Percentiles rank a stretch among this genome's conserved stretches.
Evolutionary conservation across 2,888 invertebrate genomes (phyloP).

Genomic region (Punctoribates punctum): DNA sequence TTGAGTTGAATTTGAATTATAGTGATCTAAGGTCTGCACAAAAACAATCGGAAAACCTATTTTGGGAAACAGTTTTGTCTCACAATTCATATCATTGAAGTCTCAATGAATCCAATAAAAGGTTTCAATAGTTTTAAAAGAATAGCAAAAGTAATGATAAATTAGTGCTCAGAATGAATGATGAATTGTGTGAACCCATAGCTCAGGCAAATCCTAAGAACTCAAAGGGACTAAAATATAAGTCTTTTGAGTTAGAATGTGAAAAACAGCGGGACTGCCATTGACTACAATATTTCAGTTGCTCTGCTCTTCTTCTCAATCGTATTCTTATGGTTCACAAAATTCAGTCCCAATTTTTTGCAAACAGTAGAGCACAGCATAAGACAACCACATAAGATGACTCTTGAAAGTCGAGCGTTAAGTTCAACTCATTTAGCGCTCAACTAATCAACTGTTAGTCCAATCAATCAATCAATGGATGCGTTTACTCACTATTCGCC

Average conservation of each 20-base stretch:
- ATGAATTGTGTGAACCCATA: constrained; percentile 25
- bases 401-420: neutral
- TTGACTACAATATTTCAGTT: neutral
- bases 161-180: constrained; percentile 20
- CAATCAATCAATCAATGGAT: neutral
- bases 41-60: neutral
- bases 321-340: neutral
- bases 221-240: neutral
- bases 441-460: neutral
- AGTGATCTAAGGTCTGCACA: neutral
- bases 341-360: neutral
- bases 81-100: neutral
- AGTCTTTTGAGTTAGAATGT: neutral
- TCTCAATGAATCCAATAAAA: neutral
- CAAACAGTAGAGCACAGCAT: neutral
- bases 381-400: neutral
- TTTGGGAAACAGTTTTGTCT: neutral
- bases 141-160: constrained; percentile 19
- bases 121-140: neutral
- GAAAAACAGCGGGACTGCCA: constrained; percentile 19
- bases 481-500: neutral
- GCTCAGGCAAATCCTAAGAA: neutral
- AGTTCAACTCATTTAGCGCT: neutral
- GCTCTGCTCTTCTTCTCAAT: neutral
- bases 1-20: neutral